Conservation (phyloP, 2,113 vertebrate species). For the Sylvilagus bachmani region DNA sequence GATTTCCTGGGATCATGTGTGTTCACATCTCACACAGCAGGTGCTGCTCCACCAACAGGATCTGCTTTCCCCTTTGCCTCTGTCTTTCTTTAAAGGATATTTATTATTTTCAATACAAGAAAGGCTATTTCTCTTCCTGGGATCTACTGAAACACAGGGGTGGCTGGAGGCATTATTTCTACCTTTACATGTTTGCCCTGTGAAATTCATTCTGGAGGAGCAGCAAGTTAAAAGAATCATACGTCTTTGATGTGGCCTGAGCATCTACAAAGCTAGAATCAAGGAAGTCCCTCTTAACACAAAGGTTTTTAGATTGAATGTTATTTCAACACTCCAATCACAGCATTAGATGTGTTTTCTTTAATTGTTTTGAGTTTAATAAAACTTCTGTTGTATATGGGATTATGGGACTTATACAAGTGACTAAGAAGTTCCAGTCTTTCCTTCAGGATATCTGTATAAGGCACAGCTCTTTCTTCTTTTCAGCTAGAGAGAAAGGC, state of each 20-base stretch:
- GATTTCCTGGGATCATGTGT: fast-evolving
- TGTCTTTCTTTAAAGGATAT: background rate
- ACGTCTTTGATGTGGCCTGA: background rate
- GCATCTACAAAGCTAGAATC: background rate
- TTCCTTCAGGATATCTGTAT: background rate
- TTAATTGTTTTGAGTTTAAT: background rate
- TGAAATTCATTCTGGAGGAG: background rate
- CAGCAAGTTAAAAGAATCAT: background rate
- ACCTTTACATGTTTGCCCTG: background rate
- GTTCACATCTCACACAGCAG: background rate
- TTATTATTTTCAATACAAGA: background rate
- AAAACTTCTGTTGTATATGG: background rate
- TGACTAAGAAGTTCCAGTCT: background rate
- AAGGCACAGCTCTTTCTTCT: background rate
- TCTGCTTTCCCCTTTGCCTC: background rate
- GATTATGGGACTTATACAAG: background rate
- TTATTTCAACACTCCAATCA: background rate
- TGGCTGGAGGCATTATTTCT: background rate
- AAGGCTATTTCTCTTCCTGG: background rate
- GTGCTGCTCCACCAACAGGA: background rate
- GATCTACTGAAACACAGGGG: background rate
- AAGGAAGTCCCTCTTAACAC: background rate
- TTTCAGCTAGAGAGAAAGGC: background rate
- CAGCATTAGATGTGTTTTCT: background rate
- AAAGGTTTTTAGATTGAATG: background rate